These are phyloP conservation scores for Cyclophora punctaria DNA, from an alignment of 2,888 invertebrate genomes.

Conservation along the genomic window DNA sequence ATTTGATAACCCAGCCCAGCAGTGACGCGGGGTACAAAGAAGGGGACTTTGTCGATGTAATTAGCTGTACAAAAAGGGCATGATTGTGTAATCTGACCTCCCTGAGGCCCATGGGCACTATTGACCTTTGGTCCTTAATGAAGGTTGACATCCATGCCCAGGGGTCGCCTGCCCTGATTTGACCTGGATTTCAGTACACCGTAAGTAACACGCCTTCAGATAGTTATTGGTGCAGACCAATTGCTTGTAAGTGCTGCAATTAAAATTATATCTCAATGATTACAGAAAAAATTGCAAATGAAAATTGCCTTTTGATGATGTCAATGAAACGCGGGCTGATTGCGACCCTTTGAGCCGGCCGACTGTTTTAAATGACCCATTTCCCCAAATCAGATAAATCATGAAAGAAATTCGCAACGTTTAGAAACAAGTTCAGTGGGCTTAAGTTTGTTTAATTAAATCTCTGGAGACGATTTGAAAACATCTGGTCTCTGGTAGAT, in stretches of 20 bases:
- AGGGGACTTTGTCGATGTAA: conserved; percentile 30
- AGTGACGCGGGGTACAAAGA: too few relatives aligned
- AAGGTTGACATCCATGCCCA: conserved; percentile 47
- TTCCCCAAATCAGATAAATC: background rate
- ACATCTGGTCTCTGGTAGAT: conserved; percentile 37
- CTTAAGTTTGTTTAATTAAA: conserved; percentile 54
- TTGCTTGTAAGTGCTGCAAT: too few relatives aligned
- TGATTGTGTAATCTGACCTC: conserved; percentile 43
- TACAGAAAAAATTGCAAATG: too few relatives aligned
- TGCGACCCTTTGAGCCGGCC: background rate
- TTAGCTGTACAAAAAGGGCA: conserved; percentile 41
- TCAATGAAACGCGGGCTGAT: too few relatives aligned
- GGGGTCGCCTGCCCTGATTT: conserved; percentile 33
- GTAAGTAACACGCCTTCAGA: too few relatives aligned
- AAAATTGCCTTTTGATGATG: too few relatives aligned
- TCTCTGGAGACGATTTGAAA: conserved; percentile 48
- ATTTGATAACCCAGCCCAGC: too few relatives aligned
- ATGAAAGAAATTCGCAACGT: conserved; percentile 26
- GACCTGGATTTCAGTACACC: too few relatives aligned
- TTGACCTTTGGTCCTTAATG: conserved; percentile 58
- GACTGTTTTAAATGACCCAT: background rate
- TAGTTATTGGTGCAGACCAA: too few relatives aligned
- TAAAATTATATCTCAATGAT: too few relatives aligned
- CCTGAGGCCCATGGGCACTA: conserved; percentile 33
- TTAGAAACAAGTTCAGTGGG: conserved; percentile 37